Conservation (phyloP, 1,140 invertebrate species). For the Megalonaias nervosa region DNA sequence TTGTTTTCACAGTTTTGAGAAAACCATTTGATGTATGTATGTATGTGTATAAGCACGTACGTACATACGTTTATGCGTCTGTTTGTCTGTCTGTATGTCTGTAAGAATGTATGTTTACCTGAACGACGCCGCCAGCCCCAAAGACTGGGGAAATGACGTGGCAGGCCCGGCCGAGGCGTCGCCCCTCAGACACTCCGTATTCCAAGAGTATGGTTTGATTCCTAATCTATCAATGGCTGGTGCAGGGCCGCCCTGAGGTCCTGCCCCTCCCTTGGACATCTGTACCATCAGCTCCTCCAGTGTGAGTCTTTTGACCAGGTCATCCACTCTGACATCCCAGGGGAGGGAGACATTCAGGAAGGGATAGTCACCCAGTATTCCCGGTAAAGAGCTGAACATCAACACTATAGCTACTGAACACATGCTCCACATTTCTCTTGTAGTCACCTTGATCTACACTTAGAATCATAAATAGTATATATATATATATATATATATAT, state of each 20-base stretch:
- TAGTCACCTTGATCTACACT: too few relatives aligned
- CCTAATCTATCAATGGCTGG: conserved; percentile 56
- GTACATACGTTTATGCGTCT: too few relatives aligned
- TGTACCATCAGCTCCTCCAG: conserved; percentile 45
- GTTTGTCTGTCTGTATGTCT: too few relatives aligned
- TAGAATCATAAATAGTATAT: too few relatives aligned
- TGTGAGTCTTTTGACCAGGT: conserved; percentile 48
- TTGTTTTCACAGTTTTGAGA: too few relatives aligned
- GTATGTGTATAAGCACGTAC: too few relatives aligned
- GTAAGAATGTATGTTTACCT: conserved; percentile 31
- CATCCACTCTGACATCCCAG: conserved; percentile 43
- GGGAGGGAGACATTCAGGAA: conserved; percentile 39
- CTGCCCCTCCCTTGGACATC: conserved; percentile 47
- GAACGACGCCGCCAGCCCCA: conserved; percentile 50
- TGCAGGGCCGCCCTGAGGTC: conserved; percentile 45
- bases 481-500: too few relatives aligned
- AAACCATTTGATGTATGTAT: too few relatives aligned
- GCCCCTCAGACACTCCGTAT: conserved; percentile 63
- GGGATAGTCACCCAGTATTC: conserved; percentile 23
- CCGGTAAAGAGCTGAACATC: too few relatives aligned
- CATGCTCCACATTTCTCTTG: too few relatives aligned
- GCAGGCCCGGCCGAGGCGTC: conserved; percentile 38
- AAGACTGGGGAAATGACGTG: conserved; percentile 51
- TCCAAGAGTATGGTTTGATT: conserved; percentile 59
- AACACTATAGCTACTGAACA: too few relatives aligned